Evolutionary conservation across 2,113 vertebrate genomes (phyloP).

Genomic region (Micronycteris hirsuta): DNA sequence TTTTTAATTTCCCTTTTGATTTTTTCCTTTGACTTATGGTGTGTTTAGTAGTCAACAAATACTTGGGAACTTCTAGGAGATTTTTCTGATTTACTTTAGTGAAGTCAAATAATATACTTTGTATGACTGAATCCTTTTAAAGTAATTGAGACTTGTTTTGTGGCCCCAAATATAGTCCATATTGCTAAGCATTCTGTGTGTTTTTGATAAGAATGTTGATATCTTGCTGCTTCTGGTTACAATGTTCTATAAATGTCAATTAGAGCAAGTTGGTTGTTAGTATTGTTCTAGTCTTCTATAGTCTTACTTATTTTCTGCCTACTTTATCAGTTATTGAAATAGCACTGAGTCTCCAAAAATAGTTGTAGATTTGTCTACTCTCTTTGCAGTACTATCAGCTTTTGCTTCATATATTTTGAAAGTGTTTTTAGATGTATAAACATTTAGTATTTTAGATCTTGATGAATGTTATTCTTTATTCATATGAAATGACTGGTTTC

Average conservation of each 20-base stretch:
- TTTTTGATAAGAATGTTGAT: not conserved
- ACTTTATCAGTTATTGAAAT: not conserved
- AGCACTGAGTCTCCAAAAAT: not conserved
- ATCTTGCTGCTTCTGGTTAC: not conserved
- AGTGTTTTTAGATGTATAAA: not conserved
- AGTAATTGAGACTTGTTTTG: not conserved
- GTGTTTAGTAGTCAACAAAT: not conserved
- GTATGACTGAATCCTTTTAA: not conserved
- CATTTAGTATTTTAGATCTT: not conserved
- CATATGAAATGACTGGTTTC: not conserved
- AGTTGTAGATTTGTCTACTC: not conserved
- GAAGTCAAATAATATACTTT: not conserved
- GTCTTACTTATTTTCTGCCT: not conserved
- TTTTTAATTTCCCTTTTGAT: not conserved
- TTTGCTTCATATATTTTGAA: not conserved
- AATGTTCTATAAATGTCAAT: not conserved
- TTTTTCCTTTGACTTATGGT: not conserved
- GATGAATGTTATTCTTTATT: not conserved
- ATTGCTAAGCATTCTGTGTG: not conserved
- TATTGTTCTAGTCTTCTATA: not conserved
- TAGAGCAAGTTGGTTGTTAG: not conserved
- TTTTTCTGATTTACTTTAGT: not conserved
- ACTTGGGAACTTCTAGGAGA: not conserved
- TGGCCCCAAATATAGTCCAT: not conserved
- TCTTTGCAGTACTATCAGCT: not conserved